Evolutionary conservation across 2,113 vertebrate species (phyloP).

Genomic region (Mandrillus leucophaeus): DNA sequence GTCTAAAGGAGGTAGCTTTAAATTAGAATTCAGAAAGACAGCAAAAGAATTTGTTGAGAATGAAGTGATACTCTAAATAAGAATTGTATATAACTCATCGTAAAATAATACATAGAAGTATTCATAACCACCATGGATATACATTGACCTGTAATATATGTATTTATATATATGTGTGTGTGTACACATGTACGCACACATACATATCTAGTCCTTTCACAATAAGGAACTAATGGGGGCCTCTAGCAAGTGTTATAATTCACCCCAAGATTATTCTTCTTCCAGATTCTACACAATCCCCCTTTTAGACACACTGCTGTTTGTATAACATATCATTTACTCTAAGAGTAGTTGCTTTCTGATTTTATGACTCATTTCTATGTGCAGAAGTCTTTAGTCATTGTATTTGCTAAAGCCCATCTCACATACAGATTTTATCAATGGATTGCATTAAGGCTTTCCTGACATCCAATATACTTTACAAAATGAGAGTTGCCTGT

Average conservation of each 20-base stretch:
- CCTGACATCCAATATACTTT: neutral
- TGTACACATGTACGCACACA: neutral
- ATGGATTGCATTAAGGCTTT: neutral
- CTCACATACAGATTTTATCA: neutral
- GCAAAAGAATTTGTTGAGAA: neutral
- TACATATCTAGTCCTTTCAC: neutral
- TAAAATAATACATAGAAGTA: neutral
- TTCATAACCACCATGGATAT: neutral
- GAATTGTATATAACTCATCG: neutral
- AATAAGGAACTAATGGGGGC: neutral
- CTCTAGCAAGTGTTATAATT: neutral
- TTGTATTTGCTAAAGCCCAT: constrained; percentile 12
- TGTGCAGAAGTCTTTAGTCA: constrained; percentile 1
- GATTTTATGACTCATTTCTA: neutral
- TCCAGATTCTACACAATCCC: neutral
- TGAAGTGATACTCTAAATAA: neutral
- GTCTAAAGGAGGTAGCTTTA: neutral
- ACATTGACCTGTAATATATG: too few relatives aligned
- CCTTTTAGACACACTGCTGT: neutral
- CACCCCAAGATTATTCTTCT: neutral
- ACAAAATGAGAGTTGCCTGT: neutral
- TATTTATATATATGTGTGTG: neutral
- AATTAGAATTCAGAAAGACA: neutral
- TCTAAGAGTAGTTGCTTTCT: neutral
- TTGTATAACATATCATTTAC: neutral